Evolutionary conservation across 2,113 vertebrate species (phyloP).

Genomic region (Myotis yumanensis): DNA sequence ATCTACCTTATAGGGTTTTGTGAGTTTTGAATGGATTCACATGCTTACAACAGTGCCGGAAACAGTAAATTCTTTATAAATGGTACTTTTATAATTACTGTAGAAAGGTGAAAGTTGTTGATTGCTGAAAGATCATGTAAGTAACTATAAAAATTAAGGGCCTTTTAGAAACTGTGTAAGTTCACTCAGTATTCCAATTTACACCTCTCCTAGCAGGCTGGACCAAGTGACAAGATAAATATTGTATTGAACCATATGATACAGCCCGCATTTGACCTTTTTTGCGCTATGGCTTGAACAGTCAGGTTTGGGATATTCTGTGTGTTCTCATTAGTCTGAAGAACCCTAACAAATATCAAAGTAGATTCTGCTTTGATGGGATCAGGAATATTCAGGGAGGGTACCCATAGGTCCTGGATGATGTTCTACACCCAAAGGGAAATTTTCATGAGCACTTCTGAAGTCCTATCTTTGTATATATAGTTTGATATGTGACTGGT

Average conservation of each 20-base stretch:
- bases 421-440: background rate
- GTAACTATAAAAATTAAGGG: background rate
- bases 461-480: background rate
- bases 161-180: background rate
- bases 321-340: background rate
- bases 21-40: slow-evolving; percentile 5
- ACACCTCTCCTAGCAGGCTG: background rate
- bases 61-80: background rate
- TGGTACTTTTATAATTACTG: background rate
- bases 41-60: background rate
- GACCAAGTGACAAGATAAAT: background rate
- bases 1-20: background rate
- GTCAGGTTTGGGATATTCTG: background rate
- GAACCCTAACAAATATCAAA: background rate
- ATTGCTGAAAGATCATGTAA: background rate
- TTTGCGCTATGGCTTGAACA: background rate
- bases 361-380: slow-evolving; percentile 11
- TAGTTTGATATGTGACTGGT: background rate
- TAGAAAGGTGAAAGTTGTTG: background rate
- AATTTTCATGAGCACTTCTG: background rate
- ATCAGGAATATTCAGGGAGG: background rate
- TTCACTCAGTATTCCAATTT: background rate
- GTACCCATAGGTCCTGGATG: background rate
- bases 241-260: background rate
- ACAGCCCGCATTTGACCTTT: background rate